Evolutionary conservation across 2,113 vertebrate genomes (phyloP), one percentile per base, ranked within the genome.

Genomic region (Brachyhypopomus gauderio): DNA sequence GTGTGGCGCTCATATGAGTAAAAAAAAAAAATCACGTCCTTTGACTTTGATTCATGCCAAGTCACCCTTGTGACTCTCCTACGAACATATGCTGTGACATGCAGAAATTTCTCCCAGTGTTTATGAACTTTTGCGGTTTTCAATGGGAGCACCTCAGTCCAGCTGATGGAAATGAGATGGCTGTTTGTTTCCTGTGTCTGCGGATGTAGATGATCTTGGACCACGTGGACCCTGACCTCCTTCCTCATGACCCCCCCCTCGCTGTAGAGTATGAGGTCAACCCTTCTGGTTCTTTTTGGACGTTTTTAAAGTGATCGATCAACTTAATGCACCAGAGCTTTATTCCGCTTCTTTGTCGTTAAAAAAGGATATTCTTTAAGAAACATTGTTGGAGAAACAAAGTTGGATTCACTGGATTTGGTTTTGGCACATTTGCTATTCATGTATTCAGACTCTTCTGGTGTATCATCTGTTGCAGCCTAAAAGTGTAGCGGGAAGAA

Each of bases 91-190:
- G 2, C 34, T 67, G 27, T 36, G 30, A 20, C 34, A 67, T 67
- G 27, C 27, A 36, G 30, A 52, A 2, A 45, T 16, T 30, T 6
- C 27, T 19, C 16, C 25, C 17, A 19, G 3, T 67, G 30, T 36
- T 67, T 36, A 20, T 36, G 30, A 67, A 52, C 45, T 8, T 45
- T 45, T 45, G 5, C 41, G 9, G 9, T 45, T 45, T 11, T 45
- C 41, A 45, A 2, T 45, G 9, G 41, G 41, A 45, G 7, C 9
- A 45, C 62, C 12, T 52, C 5, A 14, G 45, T 52, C 45, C 20
- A 74, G 56, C 25, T 52, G 27, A 27, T 80, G 30, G 23, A 80
- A 80, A 56, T 80, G n/a, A 73, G n/a, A 12, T 20, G 16, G 25
- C 23, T 72, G 55, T 72, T 79, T 60, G 20, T 72, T 79, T 77